Conservation (phyloP, 1,140 invertebrate species). For the Lasioglossum baleicum region DNA sequence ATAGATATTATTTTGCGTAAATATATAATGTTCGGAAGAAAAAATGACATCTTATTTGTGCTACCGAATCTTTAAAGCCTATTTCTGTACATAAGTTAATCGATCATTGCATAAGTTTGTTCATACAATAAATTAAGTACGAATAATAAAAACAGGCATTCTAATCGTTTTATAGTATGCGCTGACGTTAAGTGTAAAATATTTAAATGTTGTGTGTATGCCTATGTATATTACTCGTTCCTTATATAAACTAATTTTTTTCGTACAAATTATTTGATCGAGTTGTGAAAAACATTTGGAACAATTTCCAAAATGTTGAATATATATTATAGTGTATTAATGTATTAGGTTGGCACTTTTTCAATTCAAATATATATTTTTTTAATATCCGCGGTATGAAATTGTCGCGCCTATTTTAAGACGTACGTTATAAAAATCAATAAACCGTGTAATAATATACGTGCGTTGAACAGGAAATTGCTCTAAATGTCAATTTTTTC, state of each 20-base stretch:
- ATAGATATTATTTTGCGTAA: no score
- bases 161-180: conserved; percentile 15
- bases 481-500: conserved; percentile 43
- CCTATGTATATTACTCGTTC: background rate
- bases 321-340: conserved; percentile 18
- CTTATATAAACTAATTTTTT: conserved; percentile 23
- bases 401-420: conserved; percentile 11
- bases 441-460: conserved; percentile 21
- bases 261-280: conserved; percentile 22
- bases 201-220: conserved; percentile 4
- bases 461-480: conserved; percentile 31
- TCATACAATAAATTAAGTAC: conserved; percentile 39
- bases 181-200: background rate
- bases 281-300: conserved; percentile 32
- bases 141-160: conserved; percentile 6
- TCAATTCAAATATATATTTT: background rate
- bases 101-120: background rate
- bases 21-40: no score
- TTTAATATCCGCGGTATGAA: conserved; percentile 1
- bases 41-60: background rate
- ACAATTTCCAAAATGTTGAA: conserved; percentile 35
- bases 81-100: conserved; percentile 19
- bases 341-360: conserved; percentile 38
- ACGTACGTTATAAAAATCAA: conserved; percentile 4
- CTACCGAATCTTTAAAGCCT: conserved; percentile 7